Base-by-base conservation (phyloP, 2,113 vertebrate species). In the Petroica traversi region DNA sequence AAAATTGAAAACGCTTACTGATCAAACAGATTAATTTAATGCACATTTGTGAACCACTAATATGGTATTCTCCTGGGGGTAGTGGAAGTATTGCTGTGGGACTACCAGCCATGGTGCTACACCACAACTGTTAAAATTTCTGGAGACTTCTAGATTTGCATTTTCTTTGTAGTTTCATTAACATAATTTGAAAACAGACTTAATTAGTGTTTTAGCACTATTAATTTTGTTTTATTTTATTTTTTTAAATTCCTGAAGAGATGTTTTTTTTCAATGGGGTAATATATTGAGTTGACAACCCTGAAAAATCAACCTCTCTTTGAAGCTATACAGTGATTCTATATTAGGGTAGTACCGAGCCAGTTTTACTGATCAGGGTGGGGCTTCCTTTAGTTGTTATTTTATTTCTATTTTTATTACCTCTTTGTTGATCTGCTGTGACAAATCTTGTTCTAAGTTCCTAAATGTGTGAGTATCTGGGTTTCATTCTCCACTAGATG, bases 91-190 rank as follows among this genome's bases (percentile, higher is more conserved):
- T 84, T 96, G 91, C 75, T 88, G 28, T 73, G 96, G 90, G 95
- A 97, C 89, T 96, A 88, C 93, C 92, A 96, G 68, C 16, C 76
- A 88, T 96, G 94, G 95, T 95, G 85, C 52, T 94, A 45, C 24
- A 87, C 92, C 89, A 96, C 90, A 94, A 95, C 41, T 33, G 54
- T 76, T 92, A 92, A 93, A 85, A 95, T 96, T 97, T 97, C 96
- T 96, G 81, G 92, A 97, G 97, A 91, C 64, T 86, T 97, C 90
- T 89, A 81, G 64, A 97, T 97, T 97, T 97, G 94, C 96, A 97
- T 97, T 95, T 96, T 92, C 97, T 97, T 97, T 97, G 97, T 97
- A 97, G 90, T 96, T 97, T 92, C 78, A 95, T 97, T 97, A 97
- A 76, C 94, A 95, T 97, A 96, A 97, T 95, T 96, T 76, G 40